Conservation (phyloP, 2,888 invertebrate species). For the Seladonia tumulorum region DNA sequence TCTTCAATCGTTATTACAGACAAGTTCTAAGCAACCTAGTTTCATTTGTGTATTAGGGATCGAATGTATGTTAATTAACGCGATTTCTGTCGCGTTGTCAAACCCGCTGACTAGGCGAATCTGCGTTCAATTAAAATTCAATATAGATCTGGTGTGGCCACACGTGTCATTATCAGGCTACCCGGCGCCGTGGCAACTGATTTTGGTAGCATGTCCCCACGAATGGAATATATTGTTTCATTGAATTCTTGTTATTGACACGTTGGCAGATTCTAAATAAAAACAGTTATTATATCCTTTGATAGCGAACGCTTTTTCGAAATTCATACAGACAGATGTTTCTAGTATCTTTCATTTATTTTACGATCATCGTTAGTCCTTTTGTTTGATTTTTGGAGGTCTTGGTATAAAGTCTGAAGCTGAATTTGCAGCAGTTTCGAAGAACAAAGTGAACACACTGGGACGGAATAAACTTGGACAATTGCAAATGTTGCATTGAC, state of each 20-base stretch:
- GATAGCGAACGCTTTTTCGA: neutral
- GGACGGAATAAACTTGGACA: neutral
- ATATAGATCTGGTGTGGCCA: neutral
- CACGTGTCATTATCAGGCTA: neutral
- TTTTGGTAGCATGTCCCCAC: neutral
- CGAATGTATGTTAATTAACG: constrained; percentile 1
- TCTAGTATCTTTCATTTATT: neutral
- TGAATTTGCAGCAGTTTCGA: neutral
- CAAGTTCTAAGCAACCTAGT: neutral
- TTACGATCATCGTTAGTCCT: neutral
- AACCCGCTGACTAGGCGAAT: neutral
- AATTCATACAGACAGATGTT: neutral
- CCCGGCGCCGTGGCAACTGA: neutral
- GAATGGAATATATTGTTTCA: neutral
- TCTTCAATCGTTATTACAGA: neutral
- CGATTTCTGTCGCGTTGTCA: neutral
- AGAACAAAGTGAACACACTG: neutral
- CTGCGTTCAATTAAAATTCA: constrained; percentile 8
- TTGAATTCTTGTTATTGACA: neutral
- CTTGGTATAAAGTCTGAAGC: neutral
- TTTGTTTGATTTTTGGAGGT: neutral
- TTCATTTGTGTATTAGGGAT: neutral
- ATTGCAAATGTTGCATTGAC: neutral
- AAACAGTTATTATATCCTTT: neutral
- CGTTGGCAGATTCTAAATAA: neutral